phyloP scores from a whole-genome alignment of 2,113 vertebrate species.

The Gymnocephalus cernua region DNA sequence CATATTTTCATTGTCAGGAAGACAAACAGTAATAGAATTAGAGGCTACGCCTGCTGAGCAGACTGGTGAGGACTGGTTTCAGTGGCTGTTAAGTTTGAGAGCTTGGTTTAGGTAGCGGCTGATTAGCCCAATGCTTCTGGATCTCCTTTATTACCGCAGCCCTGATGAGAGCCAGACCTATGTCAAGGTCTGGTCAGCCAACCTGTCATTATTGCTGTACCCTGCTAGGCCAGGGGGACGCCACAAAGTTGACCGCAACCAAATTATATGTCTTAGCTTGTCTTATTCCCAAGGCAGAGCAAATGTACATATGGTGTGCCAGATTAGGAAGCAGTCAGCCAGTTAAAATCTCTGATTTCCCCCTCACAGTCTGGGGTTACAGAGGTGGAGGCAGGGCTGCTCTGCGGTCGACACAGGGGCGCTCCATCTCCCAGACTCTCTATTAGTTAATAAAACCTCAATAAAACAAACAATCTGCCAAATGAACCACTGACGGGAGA shows the following conservation, averaged over 20 bases:
- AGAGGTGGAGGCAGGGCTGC: constrained; percentile 39
- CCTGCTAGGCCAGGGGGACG: constrained; percentile 54
- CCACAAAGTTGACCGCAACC: constrained; percentile 70
- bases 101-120: constrained; percentile 64
- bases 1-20: constrained; percentile 15
- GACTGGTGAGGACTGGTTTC: constrained; percentile 54
- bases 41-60: constrained; percentile 25
- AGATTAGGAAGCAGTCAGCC: constrained; percentile 65
- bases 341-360: constrained; percentile 65
- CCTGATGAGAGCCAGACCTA: constrained; percentile 70
- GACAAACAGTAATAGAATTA: constrained; percentile 19
- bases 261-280: constrained; percentile 70
- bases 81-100: constrained; percentile 71
- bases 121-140: constrained; percentile 67
- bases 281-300: constrained; percentile 55
- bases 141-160: constrained; percentile 60
- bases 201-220: constrained; percentile 70
- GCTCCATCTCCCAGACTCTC: constrained; percentile 61
- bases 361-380: constrained; percentile 63
- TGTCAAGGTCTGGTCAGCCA: constrained; percentile 80
- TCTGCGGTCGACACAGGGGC: constrained; percentile 36
- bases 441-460: constrained; percentile 77
- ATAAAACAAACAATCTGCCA: constrained; percentile 72
- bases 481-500: constrained; percentile 57
- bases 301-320: constrained; percentile 57